Evolutionary conservation across 2,113 vertebrate genomes (phyloP), one percentile per base, ranked within the genome.

Genomic region (Dasyurus viverrinus): DNA sequence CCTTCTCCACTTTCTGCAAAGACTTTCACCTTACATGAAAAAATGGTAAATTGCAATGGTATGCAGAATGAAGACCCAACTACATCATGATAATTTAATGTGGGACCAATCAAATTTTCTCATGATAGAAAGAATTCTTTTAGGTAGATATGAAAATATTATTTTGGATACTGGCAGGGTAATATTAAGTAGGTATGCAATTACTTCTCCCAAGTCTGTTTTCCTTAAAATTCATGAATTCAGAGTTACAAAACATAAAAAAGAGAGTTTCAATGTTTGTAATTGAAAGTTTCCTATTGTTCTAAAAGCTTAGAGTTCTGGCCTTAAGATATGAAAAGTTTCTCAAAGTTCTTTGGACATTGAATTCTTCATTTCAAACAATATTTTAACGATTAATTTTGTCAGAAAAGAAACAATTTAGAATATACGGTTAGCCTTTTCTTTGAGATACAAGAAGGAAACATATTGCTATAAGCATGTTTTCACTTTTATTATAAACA

Each of bases 191-290:
- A 91, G 42, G 2, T 23, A 30, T 50, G 3, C 42, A 54, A 68
- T 92, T 95, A 57, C 54, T 36, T 60, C 42, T 48, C 30, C 42
- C 60, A 57, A 53, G 92, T 95, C 89, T 53, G 42, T 92, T n/a
- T 94, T 90, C 96, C 93, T 97, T 95, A 76, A 95, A 97, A 97
- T 97, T 96, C 92, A 92, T 90, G 36, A 94, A 68, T 94, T 95
- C 30, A 91, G 90, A 93, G 50, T 95, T n/a, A 93, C 54, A 94
- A 94, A 93, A 42, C 26, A 47, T n/a, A 42, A 94, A 95, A 92
- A 84, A 95, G 36, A 93, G 92, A 93, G 19, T 84, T 94, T 94
- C 60, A 95, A 76, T 94, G 52, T 26, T 91, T 96, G 94, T 76
- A 60, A 92, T 92, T 95, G 46, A 84, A 84, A 50, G 89, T 84